Evolutionary conservation across 2,797 vertebrate genomes (phyloP), one percentile per base, ranked within the genome.

Genomic region (Micrastur ruficollis): DNA sequence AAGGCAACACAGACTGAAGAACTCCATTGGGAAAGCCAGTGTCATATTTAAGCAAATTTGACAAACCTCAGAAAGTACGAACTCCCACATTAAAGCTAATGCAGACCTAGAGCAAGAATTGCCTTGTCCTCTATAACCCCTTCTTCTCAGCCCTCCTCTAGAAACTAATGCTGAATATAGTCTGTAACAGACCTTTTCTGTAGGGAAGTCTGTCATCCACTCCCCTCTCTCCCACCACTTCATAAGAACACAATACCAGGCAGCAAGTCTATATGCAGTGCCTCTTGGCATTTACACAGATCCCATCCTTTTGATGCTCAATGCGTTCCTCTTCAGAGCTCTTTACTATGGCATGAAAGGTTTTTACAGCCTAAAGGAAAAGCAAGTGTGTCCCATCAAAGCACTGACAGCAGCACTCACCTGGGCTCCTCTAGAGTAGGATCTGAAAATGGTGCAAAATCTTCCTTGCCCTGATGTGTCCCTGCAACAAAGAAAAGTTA

Each of bases 371-470:
- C 29, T 42, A 21, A 91, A 88, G 53, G 38, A 93, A 79, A 94
- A 86, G 46, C 32, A 55, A 16, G n/a, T 2, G 8, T 67, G 27
- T 11, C 52, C n/a, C 65, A 38, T 10, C 36, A 9, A 52, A 61
- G 42, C 27, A 34, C 44, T 6, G 15, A n/a, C 9, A 29, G 38
- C 47, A 36, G 44, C 80, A 34, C 97, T 98, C 96, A 99, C 99
- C 99, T 99, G 99, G 27, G 99, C 99, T 47, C 99, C 99, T 89
- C 99, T 98, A 72, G 99, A 99, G 94, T 99, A 99, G 52, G 99
- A 99, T 92, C 99, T 98, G 97, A 99, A 99, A 97, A 99, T 99
- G 89, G 99, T 99, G 94, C 99, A 99, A 98, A 99, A 99, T 94
- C 99, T 98, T 82, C 99, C 99, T 96, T 99, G 99, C 38, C 99